Base-by-base conservation (phyloP, 30 jellyfish, hydroid and myxozoan species). In the Chironex yamaguchii region DNA sequence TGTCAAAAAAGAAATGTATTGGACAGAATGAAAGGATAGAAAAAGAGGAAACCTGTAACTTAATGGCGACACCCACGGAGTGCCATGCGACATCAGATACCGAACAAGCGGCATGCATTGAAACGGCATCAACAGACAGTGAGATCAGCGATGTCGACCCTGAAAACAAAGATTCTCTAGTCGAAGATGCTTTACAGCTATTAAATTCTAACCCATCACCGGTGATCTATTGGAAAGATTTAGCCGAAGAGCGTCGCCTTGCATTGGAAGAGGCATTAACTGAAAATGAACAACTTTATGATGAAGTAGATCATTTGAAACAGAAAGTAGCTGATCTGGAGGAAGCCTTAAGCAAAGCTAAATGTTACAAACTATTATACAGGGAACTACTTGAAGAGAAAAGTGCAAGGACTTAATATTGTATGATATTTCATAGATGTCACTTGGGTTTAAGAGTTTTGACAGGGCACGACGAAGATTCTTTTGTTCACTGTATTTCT, bases 251-350 rank as follows among this genome's bases (percentile, higher is more conserved):
- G 58, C 50, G 98, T 34, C 79, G 98, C 76, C 0, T 52, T 13
- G 98, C 98, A 3, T 82, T 92, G 74, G 98, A 92, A 82, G 98
- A 92, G 73, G 53, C 96, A 4, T 85, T 92, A 66, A 31, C 36
- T 20, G 98, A 92, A 52, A 92, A 92, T 42, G 98, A 92, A 52
- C 90, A 92, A 54, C 89, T 92, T 22, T 86, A 86, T 71, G 91
- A 65, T 73, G 96, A 81, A 35, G 64, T 86, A 24, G 95, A 86
- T 36, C 21, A 53, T 3, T 58, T 92, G 36, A 81, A 80, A 36
- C 84, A 86, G 52, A 79, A 86, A 79, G 52, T 80, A 23, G 67
- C 34, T 22, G 63, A 33, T 14, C 32, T 92, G 3, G 93, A 92
- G 77, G 72, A 75, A 50, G 92, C 82, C 9, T 32, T 92, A 26